These are phyloP conservation scores for Emydoidea blandingii DNA, from an alignment of 2,797 vertebrate species.

Conservation along the genomic window DNA sequence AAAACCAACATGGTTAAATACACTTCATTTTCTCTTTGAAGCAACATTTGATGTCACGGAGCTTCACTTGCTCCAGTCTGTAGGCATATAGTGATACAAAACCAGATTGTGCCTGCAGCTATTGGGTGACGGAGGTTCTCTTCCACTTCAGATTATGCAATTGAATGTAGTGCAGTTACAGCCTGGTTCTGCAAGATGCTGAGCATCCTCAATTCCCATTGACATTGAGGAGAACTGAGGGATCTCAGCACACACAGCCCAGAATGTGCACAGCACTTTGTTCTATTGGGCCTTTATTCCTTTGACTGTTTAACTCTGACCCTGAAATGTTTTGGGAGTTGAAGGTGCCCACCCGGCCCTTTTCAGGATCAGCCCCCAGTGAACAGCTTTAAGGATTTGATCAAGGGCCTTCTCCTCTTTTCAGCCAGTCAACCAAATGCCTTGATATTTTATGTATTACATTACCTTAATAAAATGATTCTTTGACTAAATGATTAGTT, in stretches of 20 bases:
- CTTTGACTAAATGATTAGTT: neutral
- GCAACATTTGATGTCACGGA: conserved; percentile 4
- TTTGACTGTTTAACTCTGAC: neutral
- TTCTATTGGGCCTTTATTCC: neutral
- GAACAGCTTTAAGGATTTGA: neutral
- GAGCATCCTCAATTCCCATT: neutral
- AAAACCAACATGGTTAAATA: conserved; percentile 27
- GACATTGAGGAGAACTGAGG: neutral
- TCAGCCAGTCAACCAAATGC: neutral
- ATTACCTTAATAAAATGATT: neutral
- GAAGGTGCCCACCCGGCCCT: neutral
- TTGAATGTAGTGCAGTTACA: conserved; percentile 32
- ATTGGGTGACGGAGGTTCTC: conserved; percentile 48
- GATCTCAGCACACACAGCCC: neutral
- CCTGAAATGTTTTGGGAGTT: neutral
- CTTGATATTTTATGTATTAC: neutral
- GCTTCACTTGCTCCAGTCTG: conserved; percentile 41
- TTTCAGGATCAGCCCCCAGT: neutral
- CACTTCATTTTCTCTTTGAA: conserved; percentile 13
- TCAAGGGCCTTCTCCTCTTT: neutral
- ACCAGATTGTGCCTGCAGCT: conserved; percentile 55
- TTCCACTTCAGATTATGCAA: conserved; percentile 37
- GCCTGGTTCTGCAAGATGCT: conserved; percentile 20
- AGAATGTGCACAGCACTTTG: neutral
- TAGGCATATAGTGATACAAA: conserved; percentile 35